phyloP scores from a whole-genome alignment of 2,113 vertebrate species.

The Sylvietta virens region DNA sequence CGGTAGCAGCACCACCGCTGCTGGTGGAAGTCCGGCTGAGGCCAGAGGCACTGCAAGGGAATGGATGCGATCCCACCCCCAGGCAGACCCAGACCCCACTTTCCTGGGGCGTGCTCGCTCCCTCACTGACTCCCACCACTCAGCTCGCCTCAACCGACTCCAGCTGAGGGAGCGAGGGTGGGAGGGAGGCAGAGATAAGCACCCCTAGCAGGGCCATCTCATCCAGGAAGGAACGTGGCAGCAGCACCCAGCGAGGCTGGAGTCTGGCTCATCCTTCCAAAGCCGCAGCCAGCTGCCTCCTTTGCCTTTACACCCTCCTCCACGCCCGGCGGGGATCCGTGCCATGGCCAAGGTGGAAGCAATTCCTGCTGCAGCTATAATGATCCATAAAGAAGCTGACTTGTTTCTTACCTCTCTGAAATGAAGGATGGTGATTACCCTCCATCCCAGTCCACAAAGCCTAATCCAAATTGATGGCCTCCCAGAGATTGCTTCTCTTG shows the following conservation, averaged over 20 bases:
- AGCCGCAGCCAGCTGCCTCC: not conserved
- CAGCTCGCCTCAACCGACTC: accelerated
- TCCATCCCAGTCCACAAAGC: slow-evolving; percentile 23
- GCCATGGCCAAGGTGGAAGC: not conserved
- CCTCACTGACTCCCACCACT: not conserved
- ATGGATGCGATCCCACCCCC: accelerated
- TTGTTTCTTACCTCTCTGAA: slow-evolving; percentile 32
- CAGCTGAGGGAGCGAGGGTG: accelerated
- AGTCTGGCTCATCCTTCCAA: not conserved
- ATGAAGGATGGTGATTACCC: slow-evolving; percentile 50
- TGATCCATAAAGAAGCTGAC: slow-evolving; percentile 4
- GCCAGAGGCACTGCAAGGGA: not conserved
- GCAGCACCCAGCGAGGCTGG: not conserved
- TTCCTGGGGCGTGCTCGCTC: not conserved
- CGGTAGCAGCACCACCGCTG: too few species aligned
- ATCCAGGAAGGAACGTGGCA: accelerated
- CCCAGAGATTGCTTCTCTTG: slow-evolving; percentile 13
- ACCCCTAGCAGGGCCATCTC: not conserved
- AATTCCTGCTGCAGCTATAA: not conserved
- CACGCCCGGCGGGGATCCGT: accelerated
- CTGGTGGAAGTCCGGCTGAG: not conserved
- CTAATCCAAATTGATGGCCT: slow-evolving; percentile 22
- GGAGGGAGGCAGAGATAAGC: not conserved
- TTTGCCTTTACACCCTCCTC: not conserved
- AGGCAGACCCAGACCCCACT: accelerated